Conservation (phyloP, 1,140 invertebrate species). For the Oedothorax gibbosus region DNA sequence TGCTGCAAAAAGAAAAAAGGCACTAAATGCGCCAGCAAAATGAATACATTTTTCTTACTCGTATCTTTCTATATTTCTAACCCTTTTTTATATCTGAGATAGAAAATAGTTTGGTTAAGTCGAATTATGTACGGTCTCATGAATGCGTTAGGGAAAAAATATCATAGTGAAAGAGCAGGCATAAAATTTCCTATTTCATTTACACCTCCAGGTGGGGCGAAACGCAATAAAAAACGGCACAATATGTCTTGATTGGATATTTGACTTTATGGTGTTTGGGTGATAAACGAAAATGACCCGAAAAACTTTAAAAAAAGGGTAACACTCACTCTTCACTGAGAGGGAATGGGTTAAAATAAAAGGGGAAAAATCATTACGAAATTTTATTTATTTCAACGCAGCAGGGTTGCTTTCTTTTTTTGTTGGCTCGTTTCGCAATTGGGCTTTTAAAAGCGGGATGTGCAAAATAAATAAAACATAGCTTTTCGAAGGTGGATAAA, state of each 20-base stretch:
- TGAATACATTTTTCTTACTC: slow-evolving; percentile 4
- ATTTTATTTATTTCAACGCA: slow-evolving; percentile 52
- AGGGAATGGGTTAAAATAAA: slow-evolving; percentile 11
- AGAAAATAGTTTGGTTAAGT: slow-evolving; percentile 23
- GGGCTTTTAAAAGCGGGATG: slow-evolving; percentile 31
- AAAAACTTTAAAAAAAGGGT: slow-evolving; percentile 41
- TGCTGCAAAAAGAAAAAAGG: neutral
- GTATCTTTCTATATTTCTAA: neutral
- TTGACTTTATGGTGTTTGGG: slow-evolving; percentile 50
- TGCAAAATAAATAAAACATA: slow-evolving; percentile 34
- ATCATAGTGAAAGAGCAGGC: slow-evolving; percentile 8
- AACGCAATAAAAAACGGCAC: slow-evolving; percentile 39
- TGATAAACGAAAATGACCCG: slow-evolving; percentile 55
- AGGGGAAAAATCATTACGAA: neutral
- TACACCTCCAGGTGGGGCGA: slow-evolving; percentile 30
- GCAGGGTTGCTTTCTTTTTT: slow-evolving; percentile 26
- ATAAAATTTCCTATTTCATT: slow-evolving; percentile 50
- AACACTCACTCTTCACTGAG: slow-evolving; percentile 26
- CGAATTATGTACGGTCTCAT: slow-evolving; percentile 9
- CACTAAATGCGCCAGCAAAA: neutral
- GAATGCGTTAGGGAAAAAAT: neutral
- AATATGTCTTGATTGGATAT: slow-evolving; percentile 59
- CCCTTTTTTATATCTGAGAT: slow-evolving; percentile 2
- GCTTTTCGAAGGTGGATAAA: neutral
- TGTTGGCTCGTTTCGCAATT: slow-evolving; percentile 14